Evolutionary conservation across 2,797 vertebrate species (phyloP), one percentile per base, ranked within the genome.

Genomic region (Notolabrus celidotus): DNA sequence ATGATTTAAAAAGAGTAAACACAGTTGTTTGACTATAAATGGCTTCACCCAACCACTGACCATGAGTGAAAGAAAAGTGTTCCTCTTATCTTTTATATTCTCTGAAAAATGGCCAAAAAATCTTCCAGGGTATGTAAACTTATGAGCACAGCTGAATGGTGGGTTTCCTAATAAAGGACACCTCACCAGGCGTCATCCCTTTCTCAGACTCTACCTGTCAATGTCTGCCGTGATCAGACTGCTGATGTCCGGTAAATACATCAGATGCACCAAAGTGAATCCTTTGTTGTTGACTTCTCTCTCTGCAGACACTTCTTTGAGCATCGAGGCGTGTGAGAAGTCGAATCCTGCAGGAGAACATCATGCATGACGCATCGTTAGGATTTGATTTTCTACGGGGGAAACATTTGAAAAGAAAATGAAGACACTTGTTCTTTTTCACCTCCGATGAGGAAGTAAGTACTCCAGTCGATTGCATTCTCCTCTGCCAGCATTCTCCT

Each of bases 381-480:
- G 19, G 39, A 17, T 42, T 19, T 42, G 34, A n/a, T 42, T 42
- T 42, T 3, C 41, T 42, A 41, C 41, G 42, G 38, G 6, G 1
- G 38, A 41, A 17, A 39, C 4, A n/a, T n/a, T n/a, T n/a, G n/a
- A n/a, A 19, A 43, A 43, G 3, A 42, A 42, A 4, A 10, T 10
- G 1, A 15, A 34, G 7, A 10, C 22, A 0, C 36, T 51, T 4
- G 11, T 17, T 50, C 25, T 2, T 45, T 69, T 74, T 68, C 49
- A 90, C 92, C 92, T 80, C 42, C 87, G 43, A 93, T 7, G 0
- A 76, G 0, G 45, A 90, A 90, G 20, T 47, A 42, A 14, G 70
- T 57, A 33, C 79, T 91, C 92, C 91, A 93, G 72, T 92, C 89
- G 23, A 92, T 3, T 5, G 45, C 55, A 43, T 88, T 67, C 47